Conservation (phyloP, 1,140 invertebrate species). For the Macrobrachium nipponense region DNA sequence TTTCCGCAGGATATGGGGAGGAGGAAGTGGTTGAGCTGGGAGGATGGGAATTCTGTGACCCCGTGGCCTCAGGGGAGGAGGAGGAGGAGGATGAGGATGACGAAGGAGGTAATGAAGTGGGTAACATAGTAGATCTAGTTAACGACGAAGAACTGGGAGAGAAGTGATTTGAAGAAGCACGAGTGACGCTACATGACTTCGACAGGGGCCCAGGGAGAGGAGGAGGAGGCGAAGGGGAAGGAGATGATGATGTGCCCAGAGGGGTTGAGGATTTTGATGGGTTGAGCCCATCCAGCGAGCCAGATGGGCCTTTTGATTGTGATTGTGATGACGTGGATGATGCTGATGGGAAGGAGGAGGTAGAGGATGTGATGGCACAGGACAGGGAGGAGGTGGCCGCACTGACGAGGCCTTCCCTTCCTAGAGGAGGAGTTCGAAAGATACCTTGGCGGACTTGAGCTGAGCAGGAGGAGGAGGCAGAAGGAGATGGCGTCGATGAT, state of each 20-base stretch:
- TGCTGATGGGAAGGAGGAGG: constrained; percentile 5
- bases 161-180: constrained; percentile 8
- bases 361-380: constrained; percentile 15
- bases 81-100: not conserved
- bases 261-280: constrained; percentile 2
- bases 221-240: not conserved
- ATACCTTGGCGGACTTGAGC: not conserved
- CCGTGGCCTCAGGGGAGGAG: not conserved
- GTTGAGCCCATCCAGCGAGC: no score
- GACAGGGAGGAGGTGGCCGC: constrained; percentile 51
- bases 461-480: not conserved
- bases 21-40: no score
- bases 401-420: constrained; percentile 56
- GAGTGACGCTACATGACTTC: constrained; percentile 19
- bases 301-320: not conserved
- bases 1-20: no score
- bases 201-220: constrained; percentile 19
- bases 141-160: not conserved
- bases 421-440: constrained; percentile 28
- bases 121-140: not conserved
- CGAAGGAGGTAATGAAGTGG: not conserved
- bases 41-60: no score
- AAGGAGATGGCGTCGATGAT: not conserved
- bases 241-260: not conserved
- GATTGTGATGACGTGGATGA: not conserved